Evolutionary conservation across 1,140 invertebrate species (phyloP), one percentile per base, ranked within the genome.

Genomic region (Helicoverpa zea): DNA sequence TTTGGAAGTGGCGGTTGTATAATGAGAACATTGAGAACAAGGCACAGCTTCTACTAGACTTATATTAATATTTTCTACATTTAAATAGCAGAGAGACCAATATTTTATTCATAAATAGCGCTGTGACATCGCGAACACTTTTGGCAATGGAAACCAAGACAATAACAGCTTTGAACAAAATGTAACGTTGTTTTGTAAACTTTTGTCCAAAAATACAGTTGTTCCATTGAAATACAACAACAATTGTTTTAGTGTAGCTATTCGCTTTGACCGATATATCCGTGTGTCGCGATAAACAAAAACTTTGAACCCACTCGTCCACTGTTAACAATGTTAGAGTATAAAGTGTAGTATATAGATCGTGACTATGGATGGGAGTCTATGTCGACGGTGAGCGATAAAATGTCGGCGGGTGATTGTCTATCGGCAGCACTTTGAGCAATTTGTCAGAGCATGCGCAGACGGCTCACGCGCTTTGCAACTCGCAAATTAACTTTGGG

Each of bases 341-440:
- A 11, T 10, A n/a, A 51, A 70, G 23, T 23, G 66, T 52, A 16
- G 12, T n/a, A 64, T 43, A 1, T 52, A n/a, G 18, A 68, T 66
- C 63, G 2, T 23, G 47, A 52, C 66, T 66, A 66, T 23, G n/a
- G 43, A 51, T 52, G 12, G 66, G 16, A 7, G n/a, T 58, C 23
- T 52, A 35, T 56, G 7, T 56, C 52, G 14, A 66, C 30, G 54
- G 18, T n/a, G 43, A n/a, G 11, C 58, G 63, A 66, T 66, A 78
- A 78, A 78, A 78, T 68, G 61, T 43, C 63, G 49, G 63, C 35
- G 35, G 72, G 61, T 78, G 76, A 81, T 81, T 81, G 70, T 75
- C 74, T 76, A 52, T 51, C 13, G 72, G 51, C 54, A 51, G 64
- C 51, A 80, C 79, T 81, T 81, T 81, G 79, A 74, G 70, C 79